Evolutionary conservation across 2,113 vertebrate species (phyloP).

Genomic region (Corythaeola cristata): DNA sequence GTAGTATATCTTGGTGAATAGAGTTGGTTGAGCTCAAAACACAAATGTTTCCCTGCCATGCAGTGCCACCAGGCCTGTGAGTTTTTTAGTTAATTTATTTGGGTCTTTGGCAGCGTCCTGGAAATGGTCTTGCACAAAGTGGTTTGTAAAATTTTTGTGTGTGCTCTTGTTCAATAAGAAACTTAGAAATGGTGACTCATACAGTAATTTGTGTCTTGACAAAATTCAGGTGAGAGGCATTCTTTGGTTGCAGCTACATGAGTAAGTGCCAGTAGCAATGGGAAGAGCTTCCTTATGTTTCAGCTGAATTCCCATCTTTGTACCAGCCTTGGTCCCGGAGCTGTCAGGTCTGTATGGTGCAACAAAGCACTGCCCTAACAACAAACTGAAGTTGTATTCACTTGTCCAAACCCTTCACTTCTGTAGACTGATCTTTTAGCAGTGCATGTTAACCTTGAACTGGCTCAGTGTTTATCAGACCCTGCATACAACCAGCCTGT

Average conservation of each 20-base stretch:
- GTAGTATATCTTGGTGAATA: background rate
- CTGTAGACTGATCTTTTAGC: background rate
- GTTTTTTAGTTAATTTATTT: background rate
- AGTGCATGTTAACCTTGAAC: background rate
- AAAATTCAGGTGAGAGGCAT: background rate
- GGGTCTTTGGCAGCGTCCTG: background rate
- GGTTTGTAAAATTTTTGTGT: fast-evolving
- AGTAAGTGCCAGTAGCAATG: background rate
- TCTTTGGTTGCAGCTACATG: background rate
- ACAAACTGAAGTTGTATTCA: background rate
- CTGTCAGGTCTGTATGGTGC: background rate
- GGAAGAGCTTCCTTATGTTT: background rate
- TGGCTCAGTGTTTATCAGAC: background rate
- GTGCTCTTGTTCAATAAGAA: background rate
- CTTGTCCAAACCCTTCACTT: background rate
- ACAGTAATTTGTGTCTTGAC: background rate
- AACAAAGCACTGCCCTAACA: background rate
- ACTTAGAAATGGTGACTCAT: background rate
- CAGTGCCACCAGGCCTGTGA: fast-evolving
- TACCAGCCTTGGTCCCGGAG: background rate
- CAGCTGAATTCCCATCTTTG: background rate
- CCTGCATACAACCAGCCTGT: background rate
- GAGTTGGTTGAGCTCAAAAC: background rate
- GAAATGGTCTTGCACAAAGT: background rate
- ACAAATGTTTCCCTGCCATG: background rate